Percentiles rank a stretch among this genome's conserved stretches.
Conservation (phyloP, 2,113 vertebrate genomes). For the Anas platyrhynchos region DNA sequence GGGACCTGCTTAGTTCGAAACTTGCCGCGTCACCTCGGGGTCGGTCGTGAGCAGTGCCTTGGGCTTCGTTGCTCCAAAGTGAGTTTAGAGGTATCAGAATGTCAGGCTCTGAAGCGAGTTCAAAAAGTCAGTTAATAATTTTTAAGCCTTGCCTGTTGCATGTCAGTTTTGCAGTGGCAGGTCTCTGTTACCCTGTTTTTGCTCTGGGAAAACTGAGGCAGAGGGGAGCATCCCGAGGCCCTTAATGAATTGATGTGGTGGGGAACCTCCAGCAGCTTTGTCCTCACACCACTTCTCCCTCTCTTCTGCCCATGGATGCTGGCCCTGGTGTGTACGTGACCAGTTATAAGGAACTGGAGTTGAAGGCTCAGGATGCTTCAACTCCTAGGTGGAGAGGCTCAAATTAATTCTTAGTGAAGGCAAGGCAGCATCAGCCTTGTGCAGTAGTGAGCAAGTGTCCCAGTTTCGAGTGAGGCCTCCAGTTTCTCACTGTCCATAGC, state of each 20-base stretch:
- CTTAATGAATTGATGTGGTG: too few species aligned
- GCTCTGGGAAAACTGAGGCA: too few species aligned
- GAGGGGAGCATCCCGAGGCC: too few species aligned
- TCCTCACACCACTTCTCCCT: not conserved
- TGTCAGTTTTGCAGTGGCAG: not conserved
- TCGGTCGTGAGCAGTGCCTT: not conserved
- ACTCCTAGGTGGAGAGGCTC: not conserved
- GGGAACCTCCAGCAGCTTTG: not conserved
- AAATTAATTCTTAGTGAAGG: not conserved
- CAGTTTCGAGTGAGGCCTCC: not conserved
- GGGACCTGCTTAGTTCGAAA: not conserved
- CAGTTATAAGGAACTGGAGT: not conserved
- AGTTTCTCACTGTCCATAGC: not conserved
- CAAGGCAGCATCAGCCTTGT: not conserved
- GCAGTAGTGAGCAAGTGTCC: not conserved
- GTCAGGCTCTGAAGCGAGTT: not conserved
- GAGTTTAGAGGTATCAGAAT: not conserved
- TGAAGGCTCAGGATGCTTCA: not conserved
- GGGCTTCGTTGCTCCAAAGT: not conserved
- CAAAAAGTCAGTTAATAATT: not conserved
- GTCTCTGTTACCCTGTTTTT: not conserved
- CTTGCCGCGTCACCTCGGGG: fast-evolving
- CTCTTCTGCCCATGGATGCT: fast-evolving
- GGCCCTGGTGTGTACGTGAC: not conserved
- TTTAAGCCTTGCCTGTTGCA: not conserved